phyloP scores from a whole-genome alignment of 2,113 vertebrate species.

The Macrotis lagotis region DNA sequence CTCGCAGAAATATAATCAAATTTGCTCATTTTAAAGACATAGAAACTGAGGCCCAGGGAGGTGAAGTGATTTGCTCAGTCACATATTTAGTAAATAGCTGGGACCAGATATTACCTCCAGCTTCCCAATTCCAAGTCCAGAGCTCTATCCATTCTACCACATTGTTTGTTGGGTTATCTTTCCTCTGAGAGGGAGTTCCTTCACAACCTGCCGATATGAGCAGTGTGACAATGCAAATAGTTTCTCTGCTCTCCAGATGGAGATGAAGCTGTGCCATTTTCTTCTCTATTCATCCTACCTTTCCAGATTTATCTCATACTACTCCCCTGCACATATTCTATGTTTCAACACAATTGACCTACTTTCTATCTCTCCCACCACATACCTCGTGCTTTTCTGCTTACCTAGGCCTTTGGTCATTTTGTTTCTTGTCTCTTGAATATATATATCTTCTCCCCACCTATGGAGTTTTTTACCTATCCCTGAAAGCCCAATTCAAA shows the following conservation, averaged over 20 bases:
- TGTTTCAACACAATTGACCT: neutral
- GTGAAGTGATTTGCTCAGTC: neutral
- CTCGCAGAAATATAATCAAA: neutral
- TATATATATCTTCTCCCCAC: neutral
- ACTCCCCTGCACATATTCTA: neutral
- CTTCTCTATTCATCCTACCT: neutral
- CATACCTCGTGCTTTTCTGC: neutral
- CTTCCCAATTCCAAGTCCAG: neutral
- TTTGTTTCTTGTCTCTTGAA: neutral
- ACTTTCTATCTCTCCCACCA: neutral
- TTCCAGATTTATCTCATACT: neutral
- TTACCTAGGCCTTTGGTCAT: neutral
- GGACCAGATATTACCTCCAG: neutral
- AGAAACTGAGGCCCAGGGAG: neutral
- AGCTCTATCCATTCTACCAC: neutral
- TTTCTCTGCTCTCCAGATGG: neutral
- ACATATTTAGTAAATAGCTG: neutral
- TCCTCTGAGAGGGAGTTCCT: neutral
- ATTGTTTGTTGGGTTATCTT: neutral
- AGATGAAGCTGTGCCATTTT: neutral
- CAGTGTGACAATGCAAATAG: neutral
- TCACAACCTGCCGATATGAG: neutral
- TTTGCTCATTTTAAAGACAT: neutral
- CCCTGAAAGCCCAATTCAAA: neutral
- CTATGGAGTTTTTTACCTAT: neutral